Conservation (phyloP, 2,797 vertebrate species). For the Acipenser ruthenus region DNA sequence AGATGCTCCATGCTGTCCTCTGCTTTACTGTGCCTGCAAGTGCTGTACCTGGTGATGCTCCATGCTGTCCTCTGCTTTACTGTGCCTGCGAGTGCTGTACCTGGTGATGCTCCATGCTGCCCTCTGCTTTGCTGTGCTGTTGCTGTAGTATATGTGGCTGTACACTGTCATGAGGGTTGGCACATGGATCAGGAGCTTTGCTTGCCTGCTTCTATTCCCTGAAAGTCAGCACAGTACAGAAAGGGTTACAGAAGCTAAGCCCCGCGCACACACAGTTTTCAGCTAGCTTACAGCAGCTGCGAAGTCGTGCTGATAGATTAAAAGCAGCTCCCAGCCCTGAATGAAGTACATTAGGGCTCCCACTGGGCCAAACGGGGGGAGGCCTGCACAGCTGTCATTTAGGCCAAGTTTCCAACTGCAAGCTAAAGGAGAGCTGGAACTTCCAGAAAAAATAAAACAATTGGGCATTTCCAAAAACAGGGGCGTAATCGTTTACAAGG, state of each 20-base stretch:
- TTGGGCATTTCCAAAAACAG: slow-evolving; percentile 17
- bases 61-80: too few species aligned
- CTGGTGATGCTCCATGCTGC: too few species aligned
- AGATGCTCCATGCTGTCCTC: too few species aligned
- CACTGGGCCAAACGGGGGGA: slow-evolving; percentile 67
- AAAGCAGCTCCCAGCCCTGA: slow-evolving; percentile 89
- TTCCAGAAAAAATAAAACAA: slow-evolving; percentile 38
- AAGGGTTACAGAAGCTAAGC: slow-evolving; percentile 62
- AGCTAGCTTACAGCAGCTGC: slow-evolving; percentile 87
- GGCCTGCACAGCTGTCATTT: slow-evolving; percentile 79
- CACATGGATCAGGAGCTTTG: too few species aligned
- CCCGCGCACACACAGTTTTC: slow-evolving; percentile 69
- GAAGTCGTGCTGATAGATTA: slow-evolving; percentile 90
- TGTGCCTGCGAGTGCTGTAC: too few species aligned
- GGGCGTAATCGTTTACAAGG: too few species aligned
- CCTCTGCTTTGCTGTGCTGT: too few species aligned
- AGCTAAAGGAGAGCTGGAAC: slow-evolving; percentile 58
- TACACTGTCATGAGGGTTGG: too few species aligned
- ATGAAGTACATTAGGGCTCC: slow-evolving; percentile 83
- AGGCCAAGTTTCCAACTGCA: slow-evolving; percentile 72
- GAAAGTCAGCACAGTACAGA: slow-evolving; percentile 23
- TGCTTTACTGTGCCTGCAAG: too few species aligned
- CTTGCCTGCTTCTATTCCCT: too few species aligned
- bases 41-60: too few species aligned
- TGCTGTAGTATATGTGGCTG: too few species aligned